Evolutionary conservation across 2,888 invertebrate species (phyloP).

Genomic region (Buathra laborator): DNA sequence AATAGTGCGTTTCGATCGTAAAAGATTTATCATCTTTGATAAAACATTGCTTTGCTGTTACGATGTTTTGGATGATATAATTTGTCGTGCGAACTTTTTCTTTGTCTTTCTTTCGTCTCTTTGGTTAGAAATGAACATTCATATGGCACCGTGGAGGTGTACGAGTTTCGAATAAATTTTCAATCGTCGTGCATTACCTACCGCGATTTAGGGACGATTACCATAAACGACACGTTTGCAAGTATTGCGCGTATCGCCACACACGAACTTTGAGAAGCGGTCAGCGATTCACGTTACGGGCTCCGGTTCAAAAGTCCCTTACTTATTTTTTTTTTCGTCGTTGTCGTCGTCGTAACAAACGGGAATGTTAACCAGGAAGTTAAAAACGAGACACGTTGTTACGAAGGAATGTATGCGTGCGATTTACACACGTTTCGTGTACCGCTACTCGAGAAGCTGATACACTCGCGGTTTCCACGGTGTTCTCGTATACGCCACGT

Average conservation of each 20-base stretch:
- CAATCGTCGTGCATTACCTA: conserved; percentile 6
- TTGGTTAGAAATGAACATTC: background rate
- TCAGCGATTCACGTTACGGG: conserved; percentile 36
- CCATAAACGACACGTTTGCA: conserved; percentile 50
- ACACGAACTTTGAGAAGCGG: conserved; percentile 6
- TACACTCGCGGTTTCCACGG: background rate
- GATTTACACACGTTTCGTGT: background rate
- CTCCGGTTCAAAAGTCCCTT: conserved; percentile 32
- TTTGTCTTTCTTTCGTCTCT: too few species aligned
- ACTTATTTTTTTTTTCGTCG: conserved; percentile 15
- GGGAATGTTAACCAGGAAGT: conserved; percentile 62
- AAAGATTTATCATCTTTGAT: too few species aligned
- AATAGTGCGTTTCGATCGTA: too few species aligned
- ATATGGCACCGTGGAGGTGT: background rate
- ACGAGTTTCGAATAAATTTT: conserved; percentile 19
- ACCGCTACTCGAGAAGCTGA: background rate
- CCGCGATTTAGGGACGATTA: conserved; percentile 30
- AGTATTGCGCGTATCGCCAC: conserved; percentile 32
- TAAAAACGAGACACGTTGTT: conserved; percentile 45
- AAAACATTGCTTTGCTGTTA: too few species aligned
- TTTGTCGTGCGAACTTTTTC: too few species aligned
- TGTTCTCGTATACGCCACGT: background rate
- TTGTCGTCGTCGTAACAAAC: conserved; percentile 42
- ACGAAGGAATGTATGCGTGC: conserved; percentile 22
- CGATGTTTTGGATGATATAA: too few species aligned